Evolutionary conservation across 2,797 vertebrate species (phyloP).

Genomic region (Salmo trutta): DNA sequence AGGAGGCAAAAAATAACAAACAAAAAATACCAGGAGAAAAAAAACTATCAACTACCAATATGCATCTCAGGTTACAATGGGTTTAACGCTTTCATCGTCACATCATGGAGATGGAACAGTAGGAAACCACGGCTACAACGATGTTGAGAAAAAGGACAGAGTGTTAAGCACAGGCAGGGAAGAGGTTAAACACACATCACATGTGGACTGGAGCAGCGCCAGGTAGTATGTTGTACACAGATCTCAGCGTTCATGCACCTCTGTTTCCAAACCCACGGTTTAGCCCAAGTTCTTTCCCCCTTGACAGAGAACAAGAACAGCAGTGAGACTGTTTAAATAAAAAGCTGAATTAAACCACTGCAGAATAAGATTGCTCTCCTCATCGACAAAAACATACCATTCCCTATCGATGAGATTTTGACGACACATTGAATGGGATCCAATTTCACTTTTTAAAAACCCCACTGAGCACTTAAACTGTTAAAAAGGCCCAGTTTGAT

Average conservation of each 20-base stretch:
- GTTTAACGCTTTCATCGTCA: constrained; percentile 78
- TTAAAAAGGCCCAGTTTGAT: constrained; percentile 43
- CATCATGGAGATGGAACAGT: constrained; percentile 83
- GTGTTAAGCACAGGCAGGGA: constrained; percentile 90
- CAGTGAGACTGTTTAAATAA: constrained; percentile 47
- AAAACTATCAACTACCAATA: constrained; percentile 85
- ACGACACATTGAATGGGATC: constrained; percentile 49
- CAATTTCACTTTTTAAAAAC: constrained; percentile 45
- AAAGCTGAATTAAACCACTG: constrained; percentile 36
- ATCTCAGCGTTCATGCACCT: constrained; percentile 80
- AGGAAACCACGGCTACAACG: constrained; percentile 87
- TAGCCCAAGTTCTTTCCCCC: constrained; percentile 52
- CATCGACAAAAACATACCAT: constrained; percentile 27
- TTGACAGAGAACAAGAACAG: constrained; percentile 71
- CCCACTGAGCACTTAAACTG: constrained; percentile 53
- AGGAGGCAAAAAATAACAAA: constrained; percentile 68
- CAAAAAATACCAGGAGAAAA: constrained; percentile 84
- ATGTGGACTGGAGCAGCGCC: constrained; percentile 87
- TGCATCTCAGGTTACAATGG: constrained; percentile 85
- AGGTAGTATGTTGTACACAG: constrained; percentile 90
- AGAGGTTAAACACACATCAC: constrained; percentile 88
- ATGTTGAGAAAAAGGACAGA: constrained; percentile 85
- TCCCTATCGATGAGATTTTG: not conserved
- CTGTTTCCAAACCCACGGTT: constrained; percentile 35
- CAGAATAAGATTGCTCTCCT: constrained; percentile 39